Evolutionary conservation across 2,113 vertebrate species (phyloP), one percentile per base, ranked within the genome.

Genomic region (Cyprinus carpio): DNA sequence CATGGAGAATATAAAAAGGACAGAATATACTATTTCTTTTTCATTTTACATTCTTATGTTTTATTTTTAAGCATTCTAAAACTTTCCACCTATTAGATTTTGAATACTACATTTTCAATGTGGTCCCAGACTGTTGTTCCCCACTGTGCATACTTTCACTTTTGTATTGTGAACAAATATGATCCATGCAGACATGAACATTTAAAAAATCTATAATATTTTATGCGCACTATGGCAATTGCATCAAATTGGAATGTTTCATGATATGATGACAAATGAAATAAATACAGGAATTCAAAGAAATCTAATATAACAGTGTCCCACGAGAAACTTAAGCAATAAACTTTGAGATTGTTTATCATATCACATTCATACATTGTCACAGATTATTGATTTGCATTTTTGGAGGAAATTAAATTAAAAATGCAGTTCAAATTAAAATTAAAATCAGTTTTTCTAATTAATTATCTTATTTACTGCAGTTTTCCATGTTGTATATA

Each of bases 271-370:
- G 27, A 58, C 56, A 80, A 65, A 81, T 27, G 4, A 43, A 65
- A 81, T 65, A 81, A 81, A 81, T 81, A 81, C n/a, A 81, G 58
- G 1, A 60, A 34, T 56, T 77, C 49, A 56, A 77, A 7, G 18
- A 56, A 34, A 29, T 60, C 76, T 2, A 25, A 79, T 79, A 37
- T 43, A 81, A 27, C 78, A 2, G 31, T 6, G 16, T 51, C 13
- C 27, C 7, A 34, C 2, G 7, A 37, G 20, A 37, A 37, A 40
- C 20, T 27, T 43, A 9, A 80, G 40, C 34, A 64, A 34, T 46
- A 7, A 80, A 27, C 77, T 64, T 71, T n/a, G 18, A 65, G n/a
- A 46, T 65, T 62, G 56, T 62, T 25, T 77, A 34, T 20, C 10
- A 56, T 29, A 31, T 62, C 58, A 65, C 58, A 10, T 20, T 18